Evolutionary conservation across 2,797 vertebrate species (phyloP), one percentile per base, ranked within the genome.

Genomic region (Lutra lutra): DNA sequence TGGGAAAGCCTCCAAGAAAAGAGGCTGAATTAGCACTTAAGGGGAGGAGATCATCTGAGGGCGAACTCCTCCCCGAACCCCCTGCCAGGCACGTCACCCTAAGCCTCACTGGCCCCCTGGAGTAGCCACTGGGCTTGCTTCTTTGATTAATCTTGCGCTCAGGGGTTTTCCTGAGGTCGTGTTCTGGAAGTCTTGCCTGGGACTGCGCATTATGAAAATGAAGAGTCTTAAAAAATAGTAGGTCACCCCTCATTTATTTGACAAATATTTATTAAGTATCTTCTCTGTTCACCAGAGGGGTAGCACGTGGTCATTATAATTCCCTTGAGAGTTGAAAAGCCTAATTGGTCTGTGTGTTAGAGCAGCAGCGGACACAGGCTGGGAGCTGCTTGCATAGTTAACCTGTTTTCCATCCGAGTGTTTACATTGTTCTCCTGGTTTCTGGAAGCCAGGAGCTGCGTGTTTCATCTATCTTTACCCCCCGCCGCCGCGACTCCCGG

Each of bases 221-320:
- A 70, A 93, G 68, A 80, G 72, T 72, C 92, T 97, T 93, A n/a
- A 54, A 80, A 89, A 64, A 75, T 35, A 32, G 43, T 46, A 58
- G 32, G 73, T 90, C 54, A 8, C 64, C 0, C 1, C 38, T 95
- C 66, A 68, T 92, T 94, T 92, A 78, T 64, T 46, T 92, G 85
- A 73, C 92, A 94, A 58, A 78, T 92, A 80, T 54, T 51, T 88
- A 35, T 40, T 78, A 68, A 80, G 60, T 46, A 60, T 78, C 92
- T 89, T 38, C 62, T 95, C 86, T 84, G 60, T 80, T 89, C 54
- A 38, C 5, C 43, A 70, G 86, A 54, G 25, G 17, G 35, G 23
- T 35, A 38, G 35, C 5, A 54, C 9, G 1, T 29, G 27, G 48
- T 43, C 66, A 25, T 46, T 38, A 3, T 46, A 40, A 35, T 68